Evolutionary conservation across 2,113 vertebrate genomes (phyloP).

Genomic region (Laterallus jamaicensis): DNA sequence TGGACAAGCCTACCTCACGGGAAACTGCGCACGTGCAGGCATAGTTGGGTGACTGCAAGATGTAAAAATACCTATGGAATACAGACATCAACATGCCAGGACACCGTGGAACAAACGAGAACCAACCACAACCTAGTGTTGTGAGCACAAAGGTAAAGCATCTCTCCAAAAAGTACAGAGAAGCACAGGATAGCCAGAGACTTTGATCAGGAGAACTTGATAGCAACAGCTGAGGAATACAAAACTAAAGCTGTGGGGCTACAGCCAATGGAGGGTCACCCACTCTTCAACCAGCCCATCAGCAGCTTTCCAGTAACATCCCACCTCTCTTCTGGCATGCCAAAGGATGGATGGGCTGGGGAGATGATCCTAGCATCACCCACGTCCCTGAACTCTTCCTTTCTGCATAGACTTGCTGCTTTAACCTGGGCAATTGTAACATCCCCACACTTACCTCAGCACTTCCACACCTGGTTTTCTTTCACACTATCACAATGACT

Average conservation of each 20-base stretch:
- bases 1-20: neutral
- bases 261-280: accelerated
- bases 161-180: neutral
- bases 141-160: neutral
- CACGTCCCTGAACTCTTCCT: no score
- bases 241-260: neutral
- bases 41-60: neutral
- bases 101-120: neutral
- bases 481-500: neutral
- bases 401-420: neutral
- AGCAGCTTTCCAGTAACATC: neutral
- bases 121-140: neutral
- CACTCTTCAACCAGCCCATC: neutral
- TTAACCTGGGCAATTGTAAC: neutral
- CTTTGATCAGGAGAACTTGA: neutral
- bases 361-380: neutral
- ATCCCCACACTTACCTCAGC: neutral
- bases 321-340: neutral
- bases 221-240: neutral
- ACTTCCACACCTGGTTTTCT: neutral
- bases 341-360: accelerated
- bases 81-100: neutral
- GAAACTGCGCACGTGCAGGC: neutral
- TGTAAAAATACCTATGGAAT: neutral
- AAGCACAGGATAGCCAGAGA: neutral